phyloP scores from a whole-genome alignment of 2,113 vertebrate genomes.

The Tupaia chinensis region DNA sequence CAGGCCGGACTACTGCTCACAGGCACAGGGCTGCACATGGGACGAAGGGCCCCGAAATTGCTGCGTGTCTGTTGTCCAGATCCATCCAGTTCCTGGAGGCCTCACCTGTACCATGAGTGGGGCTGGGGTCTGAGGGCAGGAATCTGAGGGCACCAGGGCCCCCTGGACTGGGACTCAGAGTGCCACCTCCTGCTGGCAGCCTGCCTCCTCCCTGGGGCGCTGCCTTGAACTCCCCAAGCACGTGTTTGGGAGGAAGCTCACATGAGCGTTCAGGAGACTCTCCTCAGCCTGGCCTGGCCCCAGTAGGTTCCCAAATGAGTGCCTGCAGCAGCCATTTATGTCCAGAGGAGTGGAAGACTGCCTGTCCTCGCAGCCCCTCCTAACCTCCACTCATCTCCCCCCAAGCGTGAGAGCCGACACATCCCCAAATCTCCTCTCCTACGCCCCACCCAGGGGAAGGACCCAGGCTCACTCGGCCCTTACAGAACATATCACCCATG shows the following conservation, averaged over 20 bases:
- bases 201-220: background rate
- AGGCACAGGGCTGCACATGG: background rate
- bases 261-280: background rate
- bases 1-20: background rate
- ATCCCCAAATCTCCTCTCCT: background rate
- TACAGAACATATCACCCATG: background rate
- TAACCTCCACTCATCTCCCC: background rate
- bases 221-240: background rate
- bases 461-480: background rate
- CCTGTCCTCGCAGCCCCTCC: background rate
- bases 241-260: background rate
- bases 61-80: background rate
- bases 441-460: background rate
- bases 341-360: background rate
- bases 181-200: background rate
- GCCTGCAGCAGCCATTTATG: background rate
- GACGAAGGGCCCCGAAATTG: background rate
- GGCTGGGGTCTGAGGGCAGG: background rate
- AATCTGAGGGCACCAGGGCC: background rate
- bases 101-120: background rate
- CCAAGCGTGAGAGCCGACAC: background rate
- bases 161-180: background rate
- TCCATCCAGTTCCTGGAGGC: background rate
- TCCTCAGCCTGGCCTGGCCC: background rate
- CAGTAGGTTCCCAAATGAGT: accelerated